Evolutionary conservation across 2,888 invertebrate species (phyloP).

Genomic region (Leptopilina syphax): DNA sequence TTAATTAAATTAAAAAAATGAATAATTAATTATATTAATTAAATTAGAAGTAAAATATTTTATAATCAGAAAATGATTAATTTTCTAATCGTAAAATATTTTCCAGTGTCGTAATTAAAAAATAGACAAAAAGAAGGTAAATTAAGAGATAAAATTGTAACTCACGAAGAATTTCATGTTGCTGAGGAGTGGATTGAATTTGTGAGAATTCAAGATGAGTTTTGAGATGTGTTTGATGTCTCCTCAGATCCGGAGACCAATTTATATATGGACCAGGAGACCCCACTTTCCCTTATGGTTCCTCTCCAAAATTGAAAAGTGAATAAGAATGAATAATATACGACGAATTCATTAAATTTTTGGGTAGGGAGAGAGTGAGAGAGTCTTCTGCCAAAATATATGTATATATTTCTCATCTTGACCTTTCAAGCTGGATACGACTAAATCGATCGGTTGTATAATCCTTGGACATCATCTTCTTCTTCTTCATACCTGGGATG

Average conservation of each 20-base stretch:
- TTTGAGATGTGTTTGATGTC: slow-evolving; percentile 64
- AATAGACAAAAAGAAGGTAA: not conserved
- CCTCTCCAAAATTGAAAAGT: slow-evolving; percentile 53
- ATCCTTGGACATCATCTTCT: slow-evolving; percentile 43
- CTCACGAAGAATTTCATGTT: slow-evolving; percentile 73
- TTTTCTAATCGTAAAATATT: no score
- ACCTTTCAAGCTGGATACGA: slow-evolving; percentile 64
- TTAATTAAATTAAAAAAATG: no score
- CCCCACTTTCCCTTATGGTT: slow-evolving; percentile 65
- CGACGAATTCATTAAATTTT: slow-evolving; percentile 46
- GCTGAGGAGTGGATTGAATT: slow-evolving; percentile 44
- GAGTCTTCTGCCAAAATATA: slow-evolving; percentile 64
- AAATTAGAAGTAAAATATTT: no score
- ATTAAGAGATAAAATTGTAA: slow-evolving; percentile 47
- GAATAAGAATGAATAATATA: slow-evolving; percentile 49
- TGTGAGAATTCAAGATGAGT: slow-evolving; percentile 56
- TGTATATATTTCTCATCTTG: slow-evolving; percentile 61
- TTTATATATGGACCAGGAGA: slow-evolving; percentile 70
- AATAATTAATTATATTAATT: no score
- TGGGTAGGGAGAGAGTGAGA: slow-evolving; percentile 52
- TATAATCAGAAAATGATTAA: no score
- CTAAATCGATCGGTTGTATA: slow-evolving; percentile 66
- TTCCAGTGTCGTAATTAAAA: no score
- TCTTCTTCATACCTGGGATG: slow-evolving; percentile 33
- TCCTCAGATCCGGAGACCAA: slow-evolving; percentile 58